These are phyloP conservation scores for Spinus olivaceus DNA, from an alignment of 2,797 vertebrate species.

Conservation along the genomic window DNA sequence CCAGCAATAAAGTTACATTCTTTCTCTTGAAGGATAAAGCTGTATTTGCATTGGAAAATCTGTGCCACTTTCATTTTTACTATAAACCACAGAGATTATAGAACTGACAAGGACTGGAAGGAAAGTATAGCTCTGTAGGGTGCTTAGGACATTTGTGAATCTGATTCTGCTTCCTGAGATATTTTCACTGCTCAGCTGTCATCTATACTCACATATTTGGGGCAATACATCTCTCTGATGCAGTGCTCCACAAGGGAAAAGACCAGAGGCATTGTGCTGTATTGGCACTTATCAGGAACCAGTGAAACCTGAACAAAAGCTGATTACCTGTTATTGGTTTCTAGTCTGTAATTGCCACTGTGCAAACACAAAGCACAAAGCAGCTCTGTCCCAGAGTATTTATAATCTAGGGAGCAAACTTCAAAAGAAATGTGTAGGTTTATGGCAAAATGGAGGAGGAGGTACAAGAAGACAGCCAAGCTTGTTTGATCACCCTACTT, in stretches of 20 bases:
- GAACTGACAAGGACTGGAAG: neutral
- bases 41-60: neutral
- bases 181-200: neutral
- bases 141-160: neutral
- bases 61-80: neutral
- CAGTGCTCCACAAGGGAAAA: neutral
- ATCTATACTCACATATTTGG: neutral
- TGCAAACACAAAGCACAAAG: slow-evolving; percentile 16
- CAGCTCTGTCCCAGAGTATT: neutral
- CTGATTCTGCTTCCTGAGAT: neutral
- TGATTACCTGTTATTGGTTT: slow-evolving; percentile 18
- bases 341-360: neutral
- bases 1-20: neutral
- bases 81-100: neutral
- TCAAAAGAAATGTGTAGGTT: neutral
- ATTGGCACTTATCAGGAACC: neutral
- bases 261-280: neutral
- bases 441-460: neutral
- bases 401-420: neutral
- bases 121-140: neutral
- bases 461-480: neutral
- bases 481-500: neutral
- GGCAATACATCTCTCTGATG: neutral
- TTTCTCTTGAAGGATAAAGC: neutral
- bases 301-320: neutral